Percentiles rank a stretch among this genome's conserved stretches.
Conservation (phyloP, 2,888 invertebrate genomes). For the Orchesellides sinensis region DNA sequence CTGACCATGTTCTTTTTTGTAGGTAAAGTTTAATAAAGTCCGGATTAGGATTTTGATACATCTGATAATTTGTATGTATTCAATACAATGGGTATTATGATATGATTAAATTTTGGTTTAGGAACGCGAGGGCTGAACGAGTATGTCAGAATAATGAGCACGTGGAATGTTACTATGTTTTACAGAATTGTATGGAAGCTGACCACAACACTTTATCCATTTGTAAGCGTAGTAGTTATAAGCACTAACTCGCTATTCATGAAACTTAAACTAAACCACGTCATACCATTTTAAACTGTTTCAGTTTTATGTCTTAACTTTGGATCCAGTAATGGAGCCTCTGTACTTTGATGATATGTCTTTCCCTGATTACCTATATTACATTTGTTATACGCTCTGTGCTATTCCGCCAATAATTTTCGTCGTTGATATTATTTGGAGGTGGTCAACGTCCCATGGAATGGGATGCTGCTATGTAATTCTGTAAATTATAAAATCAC, state of each 20-base stretch:
- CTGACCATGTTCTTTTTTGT: constrained; percentile 14
- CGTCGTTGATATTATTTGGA: not conserved
- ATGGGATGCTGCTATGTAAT: not conserved
- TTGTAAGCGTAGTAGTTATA: no score
- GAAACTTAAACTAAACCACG: no score
- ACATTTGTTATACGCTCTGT: not conserved
- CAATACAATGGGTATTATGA: no score
- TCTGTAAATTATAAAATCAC: not conserved
- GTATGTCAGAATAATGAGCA: constrained; percentile 32
- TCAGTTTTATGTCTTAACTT: not conserved
- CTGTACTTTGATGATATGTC: not conserved
- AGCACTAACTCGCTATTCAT: no score
- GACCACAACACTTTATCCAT: not conserved
- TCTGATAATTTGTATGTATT: not conserved
- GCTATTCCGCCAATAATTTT: not conserved
- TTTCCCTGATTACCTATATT: not conserved
- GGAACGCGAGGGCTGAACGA: constrained; percentile 4
- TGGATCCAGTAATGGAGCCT: not conserved
- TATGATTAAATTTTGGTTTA: no score
- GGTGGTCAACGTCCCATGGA: not conserved
- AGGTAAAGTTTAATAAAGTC: constrained; percentile 1
- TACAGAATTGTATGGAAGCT: constrained; percentile 25
- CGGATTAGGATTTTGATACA: not conserved
- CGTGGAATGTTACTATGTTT: constrained; percentile 19
- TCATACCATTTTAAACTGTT: not conserved